Conservation (phyloP, 2,888 invertebrate species). For the Hemicrepidius hirtus region DNA sequence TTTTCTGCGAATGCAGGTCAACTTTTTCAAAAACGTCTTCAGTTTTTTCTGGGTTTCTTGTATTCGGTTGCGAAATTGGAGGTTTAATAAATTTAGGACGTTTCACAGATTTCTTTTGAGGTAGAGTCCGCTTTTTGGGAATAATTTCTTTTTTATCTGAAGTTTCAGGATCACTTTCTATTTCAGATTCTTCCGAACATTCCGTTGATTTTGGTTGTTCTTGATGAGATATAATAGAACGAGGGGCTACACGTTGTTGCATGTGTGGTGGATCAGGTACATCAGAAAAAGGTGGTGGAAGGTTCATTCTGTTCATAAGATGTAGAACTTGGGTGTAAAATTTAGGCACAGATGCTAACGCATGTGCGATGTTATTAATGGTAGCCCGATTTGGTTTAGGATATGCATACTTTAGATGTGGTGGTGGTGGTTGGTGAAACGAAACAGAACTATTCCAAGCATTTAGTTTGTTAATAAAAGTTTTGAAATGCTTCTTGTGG, state of each 20-base stretch:
- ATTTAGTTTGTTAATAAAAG: conserved; percentile 77
- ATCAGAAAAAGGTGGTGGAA: conserved; percentile 86
- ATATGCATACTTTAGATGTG: conserved; percentile 86
- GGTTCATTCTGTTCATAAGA: conserved; percentile 96
- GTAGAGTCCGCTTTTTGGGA: conserved; percentile 71
- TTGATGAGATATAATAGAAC: conserved; percentile 53
- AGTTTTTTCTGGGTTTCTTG: conserved; percentile 70
- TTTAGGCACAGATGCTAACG: conserved; percentile 83
- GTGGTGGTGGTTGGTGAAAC: conserved; percentile 85
- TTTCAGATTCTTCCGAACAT: conserved; percentile 76
- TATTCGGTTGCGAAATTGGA: conserved; percentile 51
- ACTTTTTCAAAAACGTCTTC: conserved; percentile 76
- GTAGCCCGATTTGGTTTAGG: conserved; percentile 84
- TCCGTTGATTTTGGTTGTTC: conserved; percentile 62
- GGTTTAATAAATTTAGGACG: conserved; percentile 75
- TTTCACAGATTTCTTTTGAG: conserved; percentile 73
- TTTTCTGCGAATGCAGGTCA: conserved; percentile 70
- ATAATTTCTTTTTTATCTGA: conserved; percentile 68
- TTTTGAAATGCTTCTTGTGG: conserved; percentile 73
- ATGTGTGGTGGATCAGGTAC: conserved; percentile 72
- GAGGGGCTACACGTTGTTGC: conserved; percentile 58
- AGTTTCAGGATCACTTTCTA: conserved; percentile 78
- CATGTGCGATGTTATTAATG: conserved; percentile 85
- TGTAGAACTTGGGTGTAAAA: conserved; percentile 92
- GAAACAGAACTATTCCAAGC: conserved; percentile 77